Evolutionary conservation across 64 coral and sea anemone genomes (phyloP).

Genomic region (Pocillopora verrucosa): DNA sequence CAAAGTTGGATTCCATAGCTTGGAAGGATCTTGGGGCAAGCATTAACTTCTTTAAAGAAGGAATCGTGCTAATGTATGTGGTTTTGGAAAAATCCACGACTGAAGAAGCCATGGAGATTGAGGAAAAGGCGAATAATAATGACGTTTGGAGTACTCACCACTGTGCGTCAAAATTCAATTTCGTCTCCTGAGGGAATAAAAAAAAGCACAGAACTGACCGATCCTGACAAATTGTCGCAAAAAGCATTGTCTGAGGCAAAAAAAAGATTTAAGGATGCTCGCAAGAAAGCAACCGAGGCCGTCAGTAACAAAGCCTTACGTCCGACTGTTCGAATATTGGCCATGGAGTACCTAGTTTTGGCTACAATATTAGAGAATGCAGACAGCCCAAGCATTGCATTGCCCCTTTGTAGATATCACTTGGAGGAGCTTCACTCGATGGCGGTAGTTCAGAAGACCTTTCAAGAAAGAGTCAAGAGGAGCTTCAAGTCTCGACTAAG

Average conservation of each 20-base stretch:
- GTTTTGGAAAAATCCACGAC: neutral
- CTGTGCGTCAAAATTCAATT: neutral
- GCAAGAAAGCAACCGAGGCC: slow-evolving; percentile 42
- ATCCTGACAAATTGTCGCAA: neutral
- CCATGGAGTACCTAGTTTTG: slow-evolving; percentile 41
- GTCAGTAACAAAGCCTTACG: slow-evolving; percentile 52
- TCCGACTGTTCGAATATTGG: slow-evolving; percentile 34
- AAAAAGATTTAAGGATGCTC: slow-evolving; percentile 37
- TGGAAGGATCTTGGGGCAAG: slow-evolving; percentile 38
- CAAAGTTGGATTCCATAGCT: slow-evolving; percentile 53
- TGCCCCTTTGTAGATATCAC: slow-evolving; percentile 35
- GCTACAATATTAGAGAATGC: slow-evolving; percentile 37
- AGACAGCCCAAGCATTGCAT: slow-evolving; percentile 16
- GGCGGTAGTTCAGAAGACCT: slow-evolving; percentile 5
- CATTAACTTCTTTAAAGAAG: slow-evolving; percentile 58
- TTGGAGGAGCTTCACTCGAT: slow-evolving; percentile 47
- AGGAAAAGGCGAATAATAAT: neutral
- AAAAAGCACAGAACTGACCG: neutral
- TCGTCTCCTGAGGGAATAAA: neutral
- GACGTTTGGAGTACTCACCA: neutral
- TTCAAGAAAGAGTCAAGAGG: slow-evolving; percentile 3
- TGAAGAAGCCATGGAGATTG: neutral
- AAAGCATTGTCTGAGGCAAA: slow-evolving; percentile 18
- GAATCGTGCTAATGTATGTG: slow-evolving; percentile 16
- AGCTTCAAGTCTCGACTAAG: neutral